Conservation (phyloP, 2,113 vertebrate genomes). For the Cacatua alba region DNA sequence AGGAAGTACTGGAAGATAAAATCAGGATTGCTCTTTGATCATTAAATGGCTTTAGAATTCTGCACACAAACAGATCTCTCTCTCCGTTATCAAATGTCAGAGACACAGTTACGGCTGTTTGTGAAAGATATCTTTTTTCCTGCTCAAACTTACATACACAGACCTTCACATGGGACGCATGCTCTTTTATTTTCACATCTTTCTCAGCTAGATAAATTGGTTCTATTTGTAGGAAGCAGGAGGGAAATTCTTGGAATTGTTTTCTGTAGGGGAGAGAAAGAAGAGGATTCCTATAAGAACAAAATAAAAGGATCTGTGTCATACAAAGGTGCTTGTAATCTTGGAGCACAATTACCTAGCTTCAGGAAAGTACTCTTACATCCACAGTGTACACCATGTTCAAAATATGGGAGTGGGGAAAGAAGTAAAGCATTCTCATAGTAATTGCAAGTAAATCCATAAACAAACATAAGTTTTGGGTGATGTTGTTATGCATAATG, state of each 20-base stretch:
- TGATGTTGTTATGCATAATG: not conserved
- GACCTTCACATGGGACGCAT: not conserved
- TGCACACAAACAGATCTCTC: conserved; percentile 18
- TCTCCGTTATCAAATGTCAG: conserved; percentile 36
- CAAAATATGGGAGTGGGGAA: not conserved
- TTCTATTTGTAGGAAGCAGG: not conserved
- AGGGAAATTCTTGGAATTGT: not conserved
- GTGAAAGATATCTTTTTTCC: conserved; percentile 22
- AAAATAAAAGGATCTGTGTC: not conserved
- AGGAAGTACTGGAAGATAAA: conserved; percentile 56
- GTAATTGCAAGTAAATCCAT: not conserved
- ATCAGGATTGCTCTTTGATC: conserved; percentile 59
- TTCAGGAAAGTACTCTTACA: not conserved
- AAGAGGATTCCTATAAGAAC: not conserved
- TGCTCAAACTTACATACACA: not conserved
- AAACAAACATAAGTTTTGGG: not conserved
- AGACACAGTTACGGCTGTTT: not conserved
- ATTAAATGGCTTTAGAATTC: conserved; percentile 48
- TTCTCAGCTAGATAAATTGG: not conserved
- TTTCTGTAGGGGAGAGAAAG: not conserved
- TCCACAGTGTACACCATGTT: not conserved
- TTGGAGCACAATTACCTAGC: not conserved
- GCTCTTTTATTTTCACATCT: not conserved
- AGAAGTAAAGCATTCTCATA: not conserved
- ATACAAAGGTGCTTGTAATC: not conserved